phyloP scores from a whole-genome alignment of 2,113 vertebrate genomes.

The Carollia perspicillata region DNA sequence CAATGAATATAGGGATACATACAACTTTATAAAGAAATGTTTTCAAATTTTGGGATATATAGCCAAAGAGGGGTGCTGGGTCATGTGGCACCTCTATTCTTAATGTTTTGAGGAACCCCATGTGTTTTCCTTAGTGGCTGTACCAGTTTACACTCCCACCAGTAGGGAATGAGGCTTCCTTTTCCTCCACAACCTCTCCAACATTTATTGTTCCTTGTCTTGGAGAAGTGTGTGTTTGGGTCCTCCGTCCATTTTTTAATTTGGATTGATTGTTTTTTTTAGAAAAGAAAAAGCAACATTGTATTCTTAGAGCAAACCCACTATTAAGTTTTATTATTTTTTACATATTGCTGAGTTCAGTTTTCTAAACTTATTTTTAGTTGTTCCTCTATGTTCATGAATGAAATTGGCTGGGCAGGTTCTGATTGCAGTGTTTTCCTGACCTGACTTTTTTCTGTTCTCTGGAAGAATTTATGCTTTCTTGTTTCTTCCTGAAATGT shows the following conservation, averaged over 20 bases:
- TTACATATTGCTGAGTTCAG: background rate
- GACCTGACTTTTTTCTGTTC: background rate
- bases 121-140: background rate
- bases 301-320: background rate
- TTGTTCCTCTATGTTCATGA: background rate
- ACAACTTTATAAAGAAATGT: background rate
- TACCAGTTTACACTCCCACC: background rate
- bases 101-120: background rate
- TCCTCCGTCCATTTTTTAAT: background rate
- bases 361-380: conserved; percentile 5
- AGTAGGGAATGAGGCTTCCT: background rate
- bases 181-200: background rate
- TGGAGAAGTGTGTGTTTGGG: background rate
- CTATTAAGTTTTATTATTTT: background rate
- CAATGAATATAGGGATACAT: background rate
- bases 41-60: background rate
- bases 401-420: background rate
- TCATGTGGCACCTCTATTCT: background rate
- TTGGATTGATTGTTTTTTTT: background rate
- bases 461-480: background rate
- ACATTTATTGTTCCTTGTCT: background rate
- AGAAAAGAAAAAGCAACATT: background rate
- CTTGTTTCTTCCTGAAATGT: background rate
- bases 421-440: background rate
- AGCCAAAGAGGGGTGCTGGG: background rate